Evolutionary conservation across 2,888 invertebrate species (phyloP).

Genomic region (Lepidochrysops patricia): DNA sequence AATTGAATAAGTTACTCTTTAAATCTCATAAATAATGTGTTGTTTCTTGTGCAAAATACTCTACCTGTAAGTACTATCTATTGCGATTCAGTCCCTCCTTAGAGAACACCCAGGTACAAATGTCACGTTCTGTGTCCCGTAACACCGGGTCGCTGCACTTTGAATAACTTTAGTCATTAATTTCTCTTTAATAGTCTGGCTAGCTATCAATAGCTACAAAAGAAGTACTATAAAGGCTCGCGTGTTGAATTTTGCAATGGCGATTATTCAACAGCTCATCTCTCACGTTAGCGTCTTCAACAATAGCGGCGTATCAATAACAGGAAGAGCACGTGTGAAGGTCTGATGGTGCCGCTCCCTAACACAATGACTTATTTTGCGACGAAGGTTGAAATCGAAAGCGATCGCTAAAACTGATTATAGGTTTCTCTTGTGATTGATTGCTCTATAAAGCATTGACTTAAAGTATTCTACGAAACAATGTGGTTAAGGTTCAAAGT

Average conservation of each 20-base stretch:
- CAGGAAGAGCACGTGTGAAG: slow-evolving; percentile 32
- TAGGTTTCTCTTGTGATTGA: neutral
- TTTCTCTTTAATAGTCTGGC: slow-evolving; percentile 12
- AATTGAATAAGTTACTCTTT: too few species aligned
- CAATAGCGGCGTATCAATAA: slow-evolving; percentile 32
- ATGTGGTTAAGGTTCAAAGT: too few species aligned
- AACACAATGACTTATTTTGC: slow-evolving; percentile 22
- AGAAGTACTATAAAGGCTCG: slow-evolving; percentile 10
- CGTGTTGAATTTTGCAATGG: slow-evolving; percentile 17
- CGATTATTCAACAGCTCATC: slow-evolving; percentile 26
- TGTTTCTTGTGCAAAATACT: too few species aligned
- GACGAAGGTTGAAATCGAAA: slow-evolving; percentile 45
- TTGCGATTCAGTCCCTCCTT: neutral
- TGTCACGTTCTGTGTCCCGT: slow-evolving; percentile 30
- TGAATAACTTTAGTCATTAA: slow-evolving; percentile 16
- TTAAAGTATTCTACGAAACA: too few species aligned
- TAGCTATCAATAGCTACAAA: neutral
- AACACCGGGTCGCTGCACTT: slow-evolving; percentile 18
- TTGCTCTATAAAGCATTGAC: too few species aligned
- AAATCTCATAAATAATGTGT: too few species aligned
- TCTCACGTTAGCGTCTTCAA: slow-evolving; percentile 27
- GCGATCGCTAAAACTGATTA: slow-evolving; percentile 19
- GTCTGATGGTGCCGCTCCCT: slow-evolving; percentile 27
- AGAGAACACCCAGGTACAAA: neutral
- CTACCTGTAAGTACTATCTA: too few species aligned